Percentiles rank a stretch among this genome's conserved stretches.
Evolutionary conservation across 2,888 invertebrate species (phyloP).

Genomic region (Drosophila meridiana): DNA sequence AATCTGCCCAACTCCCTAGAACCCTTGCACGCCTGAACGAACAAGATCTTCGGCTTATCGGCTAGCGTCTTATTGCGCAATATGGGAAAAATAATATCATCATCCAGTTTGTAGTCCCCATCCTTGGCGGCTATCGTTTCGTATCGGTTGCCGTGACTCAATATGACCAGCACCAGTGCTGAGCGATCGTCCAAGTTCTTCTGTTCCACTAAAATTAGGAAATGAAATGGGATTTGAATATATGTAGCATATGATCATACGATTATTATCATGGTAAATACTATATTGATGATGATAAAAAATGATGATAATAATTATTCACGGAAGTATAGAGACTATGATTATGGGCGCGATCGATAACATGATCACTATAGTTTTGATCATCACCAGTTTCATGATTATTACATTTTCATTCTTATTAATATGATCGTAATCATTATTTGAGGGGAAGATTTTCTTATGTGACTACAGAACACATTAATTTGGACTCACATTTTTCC

Average conservation of each 20-base stretch:
- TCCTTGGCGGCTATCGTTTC: slow-evolving; percentile 82
- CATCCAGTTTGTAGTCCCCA: slow-evolving; percentile 81
- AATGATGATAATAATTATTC: neutral
- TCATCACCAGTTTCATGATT: neutral
- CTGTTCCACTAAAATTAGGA: slow-evolving; percentile 71
- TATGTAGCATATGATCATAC: no score
- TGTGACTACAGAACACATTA: neutral
- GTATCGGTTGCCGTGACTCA: slow-evolving; percentile 82
- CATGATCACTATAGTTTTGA: neutral
- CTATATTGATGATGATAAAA: no score
- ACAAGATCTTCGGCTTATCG: slow-evolving; percentile 83
- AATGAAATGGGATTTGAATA: neutral
- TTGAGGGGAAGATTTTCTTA: no score
- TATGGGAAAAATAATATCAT: slow-evolving; percentile 82
- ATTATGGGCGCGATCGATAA: neutral
- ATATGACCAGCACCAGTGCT: slow-evolving; percentile 81
- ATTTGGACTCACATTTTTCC: slow-evolving; percentile 75
- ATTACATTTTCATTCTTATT: no score
- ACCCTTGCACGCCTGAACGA: slow-evolving; percentile 84
- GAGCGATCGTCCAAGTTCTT: slow-evolving; percentile 79
- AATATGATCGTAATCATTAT: no score
- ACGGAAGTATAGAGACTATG: neutral
- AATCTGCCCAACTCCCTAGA: slow-evolving; percentile 70
- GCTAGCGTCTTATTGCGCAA: slow-evolving; percentile 78
- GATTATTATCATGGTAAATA: no score